Percentiles rank a stretch among this genome's conserved stretches.
These are phyloP conservation scores for Zapus hudsonius DNA, from an alignment of 2,113 vertebrate genomes.

Conservation along the genomic window DNA sequence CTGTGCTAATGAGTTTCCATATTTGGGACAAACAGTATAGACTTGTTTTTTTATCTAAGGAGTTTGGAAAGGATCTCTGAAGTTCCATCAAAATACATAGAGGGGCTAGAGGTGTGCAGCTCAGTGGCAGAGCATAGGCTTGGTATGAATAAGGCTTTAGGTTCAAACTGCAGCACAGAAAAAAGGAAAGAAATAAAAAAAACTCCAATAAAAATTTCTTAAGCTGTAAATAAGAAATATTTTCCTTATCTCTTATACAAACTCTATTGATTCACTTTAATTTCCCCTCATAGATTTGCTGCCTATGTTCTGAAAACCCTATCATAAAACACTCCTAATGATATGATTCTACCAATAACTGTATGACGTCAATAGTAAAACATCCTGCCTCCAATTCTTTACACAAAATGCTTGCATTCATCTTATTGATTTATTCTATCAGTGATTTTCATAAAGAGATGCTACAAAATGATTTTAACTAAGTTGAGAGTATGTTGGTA, in stretches of 20 bases:
- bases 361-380: not conserved
- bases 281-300: not conserved
- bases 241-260: not conserved
- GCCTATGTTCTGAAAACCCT: slow-evolving; percentile 6
- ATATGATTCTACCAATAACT: not conserved
- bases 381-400: not conserved
- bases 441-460: not conserved
- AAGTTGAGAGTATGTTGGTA: not conserved
- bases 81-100: not conserved
- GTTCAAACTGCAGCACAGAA: not conserved
- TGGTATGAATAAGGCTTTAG: not conserved
- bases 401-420: not conserved
- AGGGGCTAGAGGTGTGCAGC: not conserved
- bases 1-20: not conserved
- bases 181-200: not conserved
- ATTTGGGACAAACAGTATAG: not conserved
- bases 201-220: not conserved
- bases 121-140: not conserved
- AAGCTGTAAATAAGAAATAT: not conserved
- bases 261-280: not conserved
- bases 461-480: not conserved
- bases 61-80: not conserved
- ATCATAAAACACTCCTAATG: not conserved
- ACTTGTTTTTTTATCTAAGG: slow-evolving; percentile 6
- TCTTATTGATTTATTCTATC: not conserved